Base-by-base conservation (phyloP, 1,140 invertebrate species). In the Drosophila takahashii region DNA sequence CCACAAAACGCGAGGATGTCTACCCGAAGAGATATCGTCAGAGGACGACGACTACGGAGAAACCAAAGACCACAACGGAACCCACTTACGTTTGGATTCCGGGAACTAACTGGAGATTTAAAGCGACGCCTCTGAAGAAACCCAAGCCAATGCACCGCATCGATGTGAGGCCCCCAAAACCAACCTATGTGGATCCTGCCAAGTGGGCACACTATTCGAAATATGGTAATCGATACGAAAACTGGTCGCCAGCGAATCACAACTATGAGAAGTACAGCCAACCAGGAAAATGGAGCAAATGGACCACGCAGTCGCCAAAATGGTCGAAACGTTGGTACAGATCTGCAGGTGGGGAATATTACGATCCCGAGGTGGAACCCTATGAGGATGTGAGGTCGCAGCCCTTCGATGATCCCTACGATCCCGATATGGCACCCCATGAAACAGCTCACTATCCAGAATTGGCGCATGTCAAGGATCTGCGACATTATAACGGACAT, bases 21-120 rank as follows among this genome's bases (percentile, higher is more conserved):
- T 86, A 91, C 42, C 90, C 90, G 0, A 91, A 90, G 13, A 76
- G 84, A 7, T 91, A 81, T 50, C 73, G 79, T 1, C 67, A 74
- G 1, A 66, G 70, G 15, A 91, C 90, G 0, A 91, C 90, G 8
- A 75, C 78, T 1, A 79, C 81, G 26, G 69, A 61, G 6, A 76
- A 62, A 4, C 77, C 90, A 0, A 65, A 69, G 1, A 70, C 67
- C 5, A 69, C 60, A 1, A 89, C 86, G 26, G 62, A 74, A 13
- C 77, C 86, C 0, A 79, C 78, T 0, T 89, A 80, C 32, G 80
- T 91, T n/a, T 87, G 81, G 66, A 91, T 91, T 18, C 64, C 90
- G 2, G 90, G 90, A 8, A 91, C 90, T 0, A 57, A 90, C 16
- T 89, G 87, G 74, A 72, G 90, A 8, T 91, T 78, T 11, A 90